Conservation (phyloP, 2,113 vertebrate genomes). For the Plotosus lineatus region DNA sequence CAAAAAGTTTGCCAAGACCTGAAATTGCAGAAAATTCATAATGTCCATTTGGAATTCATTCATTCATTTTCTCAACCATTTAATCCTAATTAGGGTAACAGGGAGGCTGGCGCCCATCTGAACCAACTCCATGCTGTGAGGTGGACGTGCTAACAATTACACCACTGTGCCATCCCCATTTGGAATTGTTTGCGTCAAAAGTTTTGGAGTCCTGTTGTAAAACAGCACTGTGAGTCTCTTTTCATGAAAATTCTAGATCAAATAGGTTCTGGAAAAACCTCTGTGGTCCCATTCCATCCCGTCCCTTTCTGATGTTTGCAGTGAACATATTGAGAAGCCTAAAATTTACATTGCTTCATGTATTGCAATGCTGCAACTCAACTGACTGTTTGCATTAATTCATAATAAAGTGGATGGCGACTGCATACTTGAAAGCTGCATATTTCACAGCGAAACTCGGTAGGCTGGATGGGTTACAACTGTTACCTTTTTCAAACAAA, state of each 20-base stretch:
- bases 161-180: too few relatives aligned
- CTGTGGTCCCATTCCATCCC: neutral
- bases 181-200: neutral
- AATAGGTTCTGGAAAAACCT: neutral
- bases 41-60: neutral
- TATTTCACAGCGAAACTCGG: neutral
- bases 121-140: too few relatives aligned
- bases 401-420: neutral
- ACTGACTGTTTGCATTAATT: neutral
- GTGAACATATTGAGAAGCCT: neutral
- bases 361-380: neutral
- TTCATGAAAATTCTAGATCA: neutral
- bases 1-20: neutral
- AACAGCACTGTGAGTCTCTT: neutral
- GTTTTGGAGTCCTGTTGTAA: neutral
- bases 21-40: neutral
- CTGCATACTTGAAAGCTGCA: neutral
- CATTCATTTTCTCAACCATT: too few relatives aligned
- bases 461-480: too few relatives aligned
- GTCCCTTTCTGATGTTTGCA: neutral
- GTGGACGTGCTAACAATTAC: too few relatives aligned
- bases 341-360: neutral
- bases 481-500: neutral
- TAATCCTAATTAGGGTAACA: too few relatives aligned
- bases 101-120: too few relatives aligned